Evolutionary conservation across 2,888 invertebrate genomes (phyloP), one percentile per base, ranked within the genome.

Genomic region (Hirtodrosophila cameraria): DNA sequence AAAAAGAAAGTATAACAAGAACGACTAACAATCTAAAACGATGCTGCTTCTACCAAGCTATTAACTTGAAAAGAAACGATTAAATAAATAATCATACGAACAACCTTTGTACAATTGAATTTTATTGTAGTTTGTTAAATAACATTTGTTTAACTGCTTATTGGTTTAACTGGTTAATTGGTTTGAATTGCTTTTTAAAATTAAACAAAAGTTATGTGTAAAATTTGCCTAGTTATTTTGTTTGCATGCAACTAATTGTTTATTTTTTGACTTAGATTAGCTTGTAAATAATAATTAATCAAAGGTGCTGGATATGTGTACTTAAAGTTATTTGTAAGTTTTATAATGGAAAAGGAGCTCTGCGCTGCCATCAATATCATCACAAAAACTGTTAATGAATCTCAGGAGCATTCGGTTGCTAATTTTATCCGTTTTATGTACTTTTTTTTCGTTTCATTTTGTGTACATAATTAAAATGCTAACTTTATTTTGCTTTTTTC

Each of bases 31-130:
- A 66, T 52, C 53, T 71, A 45, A 55, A 33, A 55, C 31, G 53
- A 57, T 31, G 39, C 50, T 68, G 55, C 60, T 79, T 58, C 39
- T 50, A 66, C 35, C 35, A 16, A 54, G 45, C n/a, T 42, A 27
- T 30, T 46, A 38, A 68, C 46, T 55, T 38, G 46, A 53, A 58
- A 48, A 48, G 52, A 31, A 58, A 55, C 35, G 41, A 64, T 42
- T 31, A 66, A 84, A 81, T 74, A 85, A 85, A 85, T 31, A 62
- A 66, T 46, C 46, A 64, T 78, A 49, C 55, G 75, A 74, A 78
- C 66, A 81, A 78, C 66, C 54, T 28, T 6, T 58, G 54, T 62
- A 63, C 49, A 65, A 70, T 30, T 61, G 85, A 59, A 78, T 78
- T 78, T 78, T 76, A 82, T 76, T 76, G 72, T 75, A 79, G 71